Base-by-base conservation (phyloP, 2,113 vertebrate genomes). In the Malurus alboscapulatus region DNA sequence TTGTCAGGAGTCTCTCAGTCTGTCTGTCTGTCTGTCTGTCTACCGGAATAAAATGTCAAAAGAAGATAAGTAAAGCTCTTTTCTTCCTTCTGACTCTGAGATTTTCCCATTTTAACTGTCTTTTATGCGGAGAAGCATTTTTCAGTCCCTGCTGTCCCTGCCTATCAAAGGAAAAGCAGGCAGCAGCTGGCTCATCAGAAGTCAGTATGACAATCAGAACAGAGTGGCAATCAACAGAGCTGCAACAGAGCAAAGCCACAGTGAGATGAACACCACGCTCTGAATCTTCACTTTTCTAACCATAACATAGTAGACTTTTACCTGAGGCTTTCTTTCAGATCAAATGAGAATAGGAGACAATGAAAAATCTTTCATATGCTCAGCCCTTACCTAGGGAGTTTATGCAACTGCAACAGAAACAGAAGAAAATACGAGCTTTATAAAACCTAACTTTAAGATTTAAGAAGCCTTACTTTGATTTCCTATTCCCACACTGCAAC, bases 131-230 rank as follows among this genome's bases (percentile, higher is more conserved):
- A 75, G 65, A 74, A 84, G 25, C 30, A 59, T 79, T 84, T 79
- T 90, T 72, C 42, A 54, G 74, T 69, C 76, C 45, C 75, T 84
- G 73, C 47, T 85, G 50, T 90, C 66, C 58, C 68, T 45, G 42
- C 8, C 47, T 61, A 61, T 88, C 55, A 94, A 92, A 87, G 58
- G 10, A 65, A 92, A 94, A 84, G 53, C 55, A 86, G 62, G 63
- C 36, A 90, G 85, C 45, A 66, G 14, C 65, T 65, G 67, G 25
- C 69, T 95, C 82, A 93, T 90, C 82, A 88, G 73, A 94, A 90
- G 90, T 78, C 89, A 91, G 30, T 81, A 75, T 14, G 25, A 77
- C 74, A 91, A 76, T 94, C 83, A 74, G 61, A 75, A 34, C 48
- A 82, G 45, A 95, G 57, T 18, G 11, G 18, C 58, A 95, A 92